Percentiles rank a stretch among this genome's conserved stretches.
Conservation (phyloP, 2,888 invertebrate species). For the Meandrusa payeni region DNA sequence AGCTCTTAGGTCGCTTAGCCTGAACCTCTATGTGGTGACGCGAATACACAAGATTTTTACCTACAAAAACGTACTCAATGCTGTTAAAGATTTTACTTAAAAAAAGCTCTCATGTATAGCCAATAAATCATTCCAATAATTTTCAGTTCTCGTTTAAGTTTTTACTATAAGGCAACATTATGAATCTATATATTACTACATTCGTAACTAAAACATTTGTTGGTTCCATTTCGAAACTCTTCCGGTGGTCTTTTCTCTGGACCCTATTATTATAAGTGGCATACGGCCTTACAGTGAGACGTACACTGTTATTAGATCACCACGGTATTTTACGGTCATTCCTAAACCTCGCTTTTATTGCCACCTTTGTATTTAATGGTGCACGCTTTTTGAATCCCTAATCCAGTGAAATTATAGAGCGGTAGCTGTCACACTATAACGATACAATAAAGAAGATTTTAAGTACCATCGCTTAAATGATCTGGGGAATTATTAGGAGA, state of each 20-base stretch:
- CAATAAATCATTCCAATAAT: no score
- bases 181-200: no score
- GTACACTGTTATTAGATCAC: slow-evolving; percentile 8
- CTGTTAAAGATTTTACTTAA: no score
- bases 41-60: no score
- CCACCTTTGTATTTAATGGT: slow-evolving; percentile 4
- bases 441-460: not conserved
- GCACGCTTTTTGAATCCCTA: not conserved
- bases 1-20: no score
- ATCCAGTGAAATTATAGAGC: slow-evolving; percentile 1
- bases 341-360: slow-evolving; percentile 18
- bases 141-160: no score
- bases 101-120: no score
- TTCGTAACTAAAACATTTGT: slow-evolving; percentile 10
- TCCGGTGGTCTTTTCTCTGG: slow-evolving; percentile 7
- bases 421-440: not conserved
- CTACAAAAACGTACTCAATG: no score
- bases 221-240: not conserved
- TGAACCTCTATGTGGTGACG: no score
- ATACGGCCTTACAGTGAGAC: not conserved
- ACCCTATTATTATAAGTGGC: slow-evolving; percentile 10
- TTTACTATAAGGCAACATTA: no score
- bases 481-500: no score
- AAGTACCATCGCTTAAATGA: not conserved
- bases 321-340: slow-evolving; percentile 3